Base-by-base conservation (phyloP, 2,888 invertebrate species). In the Ectropis crepuscularia region DNA sequence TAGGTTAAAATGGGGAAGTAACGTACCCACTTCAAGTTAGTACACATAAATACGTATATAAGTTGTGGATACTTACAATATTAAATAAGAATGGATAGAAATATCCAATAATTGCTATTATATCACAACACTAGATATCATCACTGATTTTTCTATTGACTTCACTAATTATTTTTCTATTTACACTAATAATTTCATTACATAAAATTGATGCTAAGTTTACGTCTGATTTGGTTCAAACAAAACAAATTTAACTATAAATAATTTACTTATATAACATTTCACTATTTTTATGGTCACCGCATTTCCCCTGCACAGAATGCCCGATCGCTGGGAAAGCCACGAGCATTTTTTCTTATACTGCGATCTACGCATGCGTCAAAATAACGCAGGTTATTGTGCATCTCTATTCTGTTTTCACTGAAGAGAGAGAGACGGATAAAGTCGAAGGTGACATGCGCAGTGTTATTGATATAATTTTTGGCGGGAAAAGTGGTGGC, bases 391-490 rank as follows among this genome's bases (percentile, higher is more conserved):
- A 85, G 87, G 89, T 89, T 89, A 90, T 89, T 74, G 61, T 68
- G 67, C 74, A 65, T 87, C 89, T 74, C 83, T 75, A 84, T 58
- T 65, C 69, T 72, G 63, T 62, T 57, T 28, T 59, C 42, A n/a
- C 47, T 71, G n/a, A 45, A 54, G 76, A 87, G 73, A 71, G 85
- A 80, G 85, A 80, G 86, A 81, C 51, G 66, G 76, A 57, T 43
- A 62, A 65, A 72, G 51, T 62, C 70, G 71, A 72, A 76, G 70
- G 78, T 72, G 82, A 87, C 90, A 88, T 92, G 91, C 92, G 92
- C 91, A 86, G 81, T 88, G 84, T 85, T 92, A 92, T 92, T 89
- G 92, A 92, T 85, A 81, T 77, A 85, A 79, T 73, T 72, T 74
- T 81, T 85, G 85, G 88, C 86, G 94, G 94, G 85, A 87, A 60